These are phyloP conservation scores for Acromyrmex echinatior DNA, from an alignment of 1,140 invertebrate species.

Conservation along the genomic window DNA sequence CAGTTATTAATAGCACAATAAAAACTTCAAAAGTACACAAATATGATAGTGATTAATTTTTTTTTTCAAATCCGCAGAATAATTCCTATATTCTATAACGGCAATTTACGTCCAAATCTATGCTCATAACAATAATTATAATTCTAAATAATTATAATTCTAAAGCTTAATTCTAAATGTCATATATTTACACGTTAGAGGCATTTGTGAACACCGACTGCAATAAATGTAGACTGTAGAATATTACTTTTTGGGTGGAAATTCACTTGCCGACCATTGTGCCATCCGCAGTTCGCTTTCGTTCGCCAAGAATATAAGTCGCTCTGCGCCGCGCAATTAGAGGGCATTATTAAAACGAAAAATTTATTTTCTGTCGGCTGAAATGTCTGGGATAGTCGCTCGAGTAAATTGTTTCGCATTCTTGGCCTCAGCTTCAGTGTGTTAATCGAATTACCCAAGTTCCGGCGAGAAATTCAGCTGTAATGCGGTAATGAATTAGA, in stretches of 20 bases:
- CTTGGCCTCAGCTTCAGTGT: slow-evolving; percentile 37
- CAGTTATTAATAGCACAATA: not conserved
- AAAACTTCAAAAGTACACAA: not conserved
- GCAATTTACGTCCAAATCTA: slow-evolving; percentile 1
- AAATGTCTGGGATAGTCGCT: slow-evolving; percentile 55
- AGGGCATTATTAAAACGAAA: slow-evolving; percentile 68
- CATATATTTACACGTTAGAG: slow-evolving; percentile 11
- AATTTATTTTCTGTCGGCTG: slow-evolving; percentile 62
- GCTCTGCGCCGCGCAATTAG: slow-evolving; percentile 64
- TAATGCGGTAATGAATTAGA: slow-evolving; percentile 62
- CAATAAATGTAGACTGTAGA: slow-evolving; percentile 34
- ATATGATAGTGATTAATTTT: not conserved
- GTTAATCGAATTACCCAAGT: slow-evolving; percentile 69
- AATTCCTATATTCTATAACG: not conserved
- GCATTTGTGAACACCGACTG: slow-evolving; percentile 23
- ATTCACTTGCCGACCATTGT: slow-evolving; percentile 30
- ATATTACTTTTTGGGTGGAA: slow-evolving; percentile 37
- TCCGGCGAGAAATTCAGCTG: slow-evolving; percentile 56
- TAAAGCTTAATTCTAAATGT: not conserved
- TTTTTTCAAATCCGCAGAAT: not conserved
- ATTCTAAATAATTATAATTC: slow-evolving; percentile 47
- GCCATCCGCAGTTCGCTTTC: slow-evolving; percentile 1
- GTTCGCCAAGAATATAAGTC: slow-evolving; percentile 34
- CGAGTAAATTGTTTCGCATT: slow-evolving; percentile 73
- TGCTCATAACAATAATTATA: slow-evolving; percentile 8